Evolutionary conservation across 2,113 vertebrate species (phyloP).

Genomic region (Rhinoptilus africanus): DNA sequence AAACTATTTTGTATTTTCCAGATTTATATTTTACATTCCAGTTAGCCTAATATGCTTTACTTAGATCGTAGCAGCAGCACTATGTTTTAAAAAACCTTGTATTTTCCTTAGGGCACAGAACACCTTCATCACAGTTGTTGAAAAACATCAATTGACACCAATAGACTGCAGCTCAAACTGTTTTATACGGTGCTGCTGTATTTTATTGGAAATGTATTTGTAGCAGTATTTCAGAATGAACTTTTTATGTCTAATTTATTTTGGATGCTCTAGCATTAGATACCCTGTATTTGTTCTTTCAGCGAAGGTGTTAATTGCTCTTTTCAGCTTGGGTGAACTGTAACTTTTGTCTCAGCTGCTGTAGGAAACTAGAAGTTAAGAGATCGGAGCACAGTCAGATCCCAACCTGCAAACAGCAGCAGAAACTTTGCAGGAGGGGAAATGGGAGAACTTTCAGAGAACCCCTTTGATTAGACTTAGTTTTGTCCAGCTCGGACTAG

Average conservation of each 20-base stretch:
- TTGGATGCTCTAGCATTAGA: neutral
- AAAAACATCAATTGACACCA: neutral
- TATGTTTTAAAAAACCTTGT: neutral
- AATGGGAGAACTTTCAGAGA: neutral
- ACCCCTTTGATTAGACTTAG: neutral
- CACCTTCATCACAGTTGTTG: neutral
- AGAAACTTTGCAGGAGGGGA: neutral
- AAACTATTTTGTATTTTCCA: neutral
- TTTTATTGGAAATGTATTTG: neutral
- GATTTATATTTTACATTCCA: neutral
- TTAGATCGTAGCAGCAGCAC: neutral
- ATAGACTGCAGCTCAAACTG: neutral
- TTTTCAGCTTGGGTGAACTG: neutral
- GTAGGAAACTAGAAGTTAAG: neutral
- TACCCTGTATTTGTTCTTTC: neutral
- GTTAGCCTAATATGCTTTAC: neutral
- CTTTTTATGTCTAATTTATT: neutral
- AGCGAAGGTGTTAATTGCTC: neutral
- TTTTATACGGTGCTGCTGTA: neutral
- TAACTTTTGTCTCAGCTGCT: neutral
- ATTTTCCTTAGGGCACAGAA: neutral
- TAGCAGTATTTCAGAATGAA: neutral
- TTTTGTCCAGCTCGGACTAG: neutral
- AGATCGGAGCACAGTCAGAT: neutral
- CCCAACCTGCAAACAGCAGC: neutral